Percentiles rank a stretch among this genome's conserved stretches.
Conservation (phyloP, 2,888 invertebrate species). For the Sinelater perroti region DNA sequence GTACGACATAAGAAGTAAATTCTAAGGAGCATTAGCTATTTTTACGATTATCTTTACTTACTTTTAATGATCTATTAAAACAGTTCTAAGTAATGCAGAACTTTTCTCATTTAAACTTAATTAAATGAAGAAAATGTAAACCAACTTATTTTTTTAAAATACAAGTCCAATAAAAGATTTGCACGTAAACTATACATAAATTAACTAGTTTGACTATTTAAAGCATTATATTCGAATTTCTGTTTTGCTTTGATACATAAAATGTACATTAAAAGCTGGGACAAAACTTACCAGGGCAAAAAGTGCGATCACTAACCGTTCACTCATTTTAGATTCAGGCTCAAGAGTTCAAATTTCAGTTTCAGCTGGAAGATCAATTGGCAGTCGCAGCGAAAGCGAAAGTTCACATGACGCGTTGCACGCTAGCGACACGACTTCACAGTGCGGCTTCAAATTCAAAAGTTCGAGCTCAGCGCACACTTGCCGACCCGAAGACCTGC, state of each 20-base stretch:
- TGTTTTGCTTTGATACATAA: no score
- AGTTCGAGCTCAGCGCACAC: neutral
- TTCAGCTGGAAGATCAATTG: neutral
- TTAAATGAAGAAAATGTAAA: no score
- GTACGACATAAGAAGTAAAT: no score
- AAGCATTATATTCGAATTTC: neutral
- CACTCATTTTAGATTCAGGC: conserved; percentile 16
- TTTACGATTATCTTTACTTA: no score
- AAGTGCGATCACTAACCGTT: neutral
- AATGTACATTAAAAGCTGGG: neutral
- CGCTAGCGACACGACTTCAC: conserved; percentile 2
- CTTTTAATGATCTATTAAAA: no score
- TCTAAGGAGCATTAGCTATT: no score
- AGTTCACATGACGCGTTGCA: conserved; percentile 5
- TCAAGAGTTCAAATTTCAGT: neutral
- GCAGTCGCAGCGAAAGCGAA: neutral
- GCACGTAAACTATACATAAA: no score
- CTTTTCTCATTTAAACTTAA: no score
- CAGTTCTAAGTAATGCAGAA: no score
- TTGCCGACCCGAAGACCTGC: conserved; percentile 20
- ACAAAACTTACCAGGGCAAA: conserved; percentile 4
- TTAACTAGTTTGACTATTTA: no score
- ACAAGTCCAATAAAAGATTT: no score
- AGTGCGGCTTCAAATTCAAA: neutral
- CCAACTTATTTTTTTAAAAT: no score